These are phyloP conservation scores for Spheniscus mendiculus DNA, from an alignment of 2,113 vertebrate genomes.

Conservation along the genomic window DNA sequence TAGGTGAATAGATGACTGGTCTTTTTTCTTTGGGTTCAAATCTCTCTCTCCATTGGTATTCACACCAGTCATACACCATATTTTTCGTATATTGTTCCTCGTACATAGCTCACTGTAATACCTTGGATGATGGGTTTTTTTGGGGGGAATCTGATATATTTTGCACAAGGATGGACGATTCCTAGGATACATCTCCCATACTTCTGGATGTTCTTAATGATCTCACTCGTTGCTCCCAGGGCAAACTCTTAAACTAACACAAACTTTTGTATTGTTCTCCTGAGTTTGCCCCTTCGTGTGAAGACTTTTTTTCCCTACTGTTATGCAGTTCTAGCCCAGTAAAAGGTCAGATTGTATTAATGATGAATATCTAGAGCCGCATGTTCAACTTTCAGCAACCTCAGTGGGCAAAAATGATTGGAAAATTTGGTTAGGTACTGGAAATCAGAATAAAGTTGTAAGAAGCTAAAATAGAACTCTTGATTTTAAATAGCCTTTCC, in stretches of 20 bases:
- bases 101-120: background rate
- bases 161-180: background rate
- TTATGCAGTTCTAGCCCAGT: background rate
- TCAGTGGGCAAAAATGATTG: background rate
- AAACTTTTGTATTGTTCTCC: background rate
- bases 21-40: background rate
- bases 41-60: background rate
- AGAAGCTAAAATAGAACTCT: background rate
- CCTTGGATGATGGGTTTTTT: background rate
- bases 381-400: background rate
- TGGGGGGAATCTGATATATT: background rate
- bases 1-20: background rate
- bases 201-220: background rate
- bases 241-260: background rate
- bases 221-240: background rate
- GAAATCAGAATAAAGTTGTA: background rate
- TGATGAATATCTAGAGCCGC: background rate
- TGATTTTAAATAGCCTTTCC: background rate
- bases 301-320: background rate
- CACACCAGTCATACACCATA: background rate
- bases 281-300: background rate
- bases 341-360: background rate
- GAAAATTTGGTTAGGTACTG: background rate
- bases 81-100: background rate
- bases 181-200: background rate